Evolutionary conservation across 1,140 invertebrate species (phyloP).

Genomic region (Listronotus oregonensis): DNA sequence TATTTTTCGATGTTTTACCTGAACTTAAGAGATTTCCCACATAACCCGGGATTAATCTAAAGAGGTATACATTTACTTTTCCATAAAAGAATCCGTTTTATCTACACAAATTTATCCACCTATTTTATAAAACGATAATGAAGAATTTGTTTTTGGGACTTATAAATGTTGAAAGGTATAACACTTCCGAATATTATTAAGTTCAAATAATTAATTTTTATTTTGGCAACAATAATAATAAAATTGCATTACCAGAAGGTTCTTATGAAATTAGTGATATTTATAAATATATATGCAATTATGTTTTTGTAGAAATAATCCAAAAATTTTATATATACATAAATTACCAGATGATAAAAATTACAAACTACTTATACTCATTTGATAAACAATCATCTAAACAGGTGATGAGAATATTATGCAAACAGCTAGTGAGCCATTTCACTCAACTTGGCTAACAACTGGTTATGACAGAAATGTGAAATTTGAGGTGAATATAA

Average conservation of each 20-base stretch:
- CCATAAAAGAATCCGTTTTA: too few relatives aligned
- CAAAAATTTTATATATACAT: too few relatives aligned
- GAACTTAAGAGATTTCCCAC: too few relatives aligned
- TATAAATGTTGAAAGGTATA: background rate
- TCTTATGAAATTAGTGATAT: slow-evolving; percentile 6
- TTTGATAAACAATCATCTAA: background rate
- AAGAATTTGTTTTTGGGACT: background rate
- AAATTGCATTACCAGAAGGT: slow-evolving; percentile 2
- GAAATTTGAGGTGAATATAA: background rate
- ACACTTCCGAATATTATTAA: background rate
- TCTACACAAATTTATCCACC: too few relatives aligned
- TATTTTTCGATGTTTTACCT: too few relatives aligned
- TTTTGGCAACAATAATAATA: background rate
- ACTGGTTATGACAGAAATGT: background rate
- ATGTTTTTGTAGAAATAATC: background rate
- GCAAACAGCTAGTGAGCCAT: background rate
- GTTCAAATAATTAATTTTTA: background rate
- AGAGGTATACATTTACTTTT: too few relatives aligned
- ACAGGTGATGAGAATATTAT: background rate
- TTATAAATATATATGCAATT: background rate
- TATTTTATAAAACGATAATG: too few relatives aligned
- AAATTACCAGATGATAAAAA: too few relatives aligned
- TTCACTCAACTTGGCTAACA: background rate
- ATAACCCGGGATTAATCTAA: too few relatives aligned
- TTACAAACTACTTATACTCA: too few relatives aligned